Base-by-base conservation (phyloP, 2,113 vertebrate genomes). In the Ia io region DNA sequence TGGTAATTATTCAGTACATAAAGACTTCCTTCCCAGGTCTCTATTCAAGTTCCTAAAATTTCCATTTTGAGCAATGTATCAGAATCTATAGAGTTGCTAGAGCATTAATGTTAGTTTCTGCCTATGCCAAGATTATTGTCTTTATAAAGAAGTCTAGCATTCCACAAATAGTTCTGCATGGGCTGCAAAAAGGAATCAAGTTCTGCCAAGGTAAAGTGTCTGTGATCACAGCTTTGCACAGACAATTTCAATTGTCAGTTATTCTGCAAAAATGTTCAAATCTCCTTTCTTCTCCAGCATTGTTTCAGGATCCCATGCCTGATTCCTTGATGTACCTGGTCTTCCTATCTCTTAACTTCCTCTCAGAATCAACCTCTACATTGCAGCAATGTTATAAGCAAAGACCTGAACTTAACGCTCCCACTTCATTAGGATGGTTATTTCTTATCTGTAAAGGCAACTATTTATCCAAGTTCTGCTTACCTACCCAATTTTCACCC, bases 31-130 rank as follows among this genome's bases (percentile, higher is more conserved):
- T 84, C 3, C 5, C 4, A n/a, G 8, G 1, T 35, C 3, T 90
- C 18, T 84, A 51, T 44, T 67, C 22, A 74, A 59, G 17, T 3
- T n/a, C 4, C 8, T 95, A 51, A 79, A 87, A 91, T 84, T 88
- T 12, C 1, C 47, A 42, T 74, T 63, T 93, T 49, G 56, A 32
- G 2, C 32, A 87, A 69, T 42, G 22, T 84, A 86, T 87, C 28
- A 47, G 14, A 77, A 47, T 86, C 35, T 40, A 30, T 10, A n/a
- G 28, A 37, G 9, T 84, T 84, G 28, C 59, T 88, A 70, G 89
- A 65, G 32, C 10, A 90, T 42, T 94, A 53, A 44, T 56, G 87
- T 92, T 86, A 83, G 83, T 93, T 76, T 82, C 23, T 93, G 13
- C 13, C 49, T 71, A 35, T 83, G 67, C 9, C 23, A 69, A 79